Base-by-base conservation (phyloP, 2,113 vertebrate genomes). In the Menidia beryllina region DNA sequence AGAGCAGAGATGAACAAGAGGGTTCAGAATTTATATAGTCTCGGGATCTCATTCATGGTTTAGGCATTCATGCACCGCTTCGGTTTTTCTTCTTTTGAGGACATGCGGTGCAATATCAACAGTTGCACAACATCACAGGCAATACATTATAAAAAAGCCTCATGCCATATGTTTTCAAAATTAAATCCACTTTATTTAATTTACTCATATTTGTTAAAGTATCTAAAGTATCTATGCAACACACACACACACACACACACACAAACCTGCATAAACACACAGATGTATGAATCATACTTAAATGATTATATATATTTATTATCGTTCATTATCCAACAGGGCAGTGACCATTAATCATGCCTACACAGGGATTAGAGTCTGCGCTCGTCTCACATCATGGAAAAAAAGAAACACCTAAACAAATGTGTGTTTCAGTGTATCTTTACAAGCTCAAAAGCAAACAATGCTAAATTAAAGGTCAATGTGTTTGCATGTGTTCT, bases 271-370 rank as follows among this genome's bases (percentile, higher is more conserved):
- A 39, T 13, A 39, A 39, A 39, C 52, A 53, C 49, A 20, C 20
- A 51, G 1, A 60, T 27, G 55, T 58, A 79, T 73, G 59, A 77
- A 78, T 81, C 72, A 90, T 19, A 59, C 59, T 83, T 84, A 68
- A 71, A 85, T 82, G 38, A 83, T 73, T 73, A 81, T 79, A 67
- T 76, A 82, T 67, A 82, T 82, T 75, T 52, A 80, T 43, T 43
- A 43, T 43, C 14, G 58, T 75, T 84, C 62, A 85, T 86, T 85
- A 85, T 79, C 80, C 50, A 51, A 57, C 25, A 53, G 52, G 45
- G 66, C 73, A 80, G 57, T 41, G 56, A 70, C 78, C 36, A 88
- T 91, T 78, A 86, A 84, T 91, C 87, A 84, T 84, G 47, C 59
- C 50, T 64, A 64, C 63, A 74, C 20, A 79, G 69, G 49, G 54